These are phyloP conservation scores for Parazoanthus atlanticus DNA, from an alignment of 92 coral and sea anemone genomes.

Conservation along the genomic window DNA sequence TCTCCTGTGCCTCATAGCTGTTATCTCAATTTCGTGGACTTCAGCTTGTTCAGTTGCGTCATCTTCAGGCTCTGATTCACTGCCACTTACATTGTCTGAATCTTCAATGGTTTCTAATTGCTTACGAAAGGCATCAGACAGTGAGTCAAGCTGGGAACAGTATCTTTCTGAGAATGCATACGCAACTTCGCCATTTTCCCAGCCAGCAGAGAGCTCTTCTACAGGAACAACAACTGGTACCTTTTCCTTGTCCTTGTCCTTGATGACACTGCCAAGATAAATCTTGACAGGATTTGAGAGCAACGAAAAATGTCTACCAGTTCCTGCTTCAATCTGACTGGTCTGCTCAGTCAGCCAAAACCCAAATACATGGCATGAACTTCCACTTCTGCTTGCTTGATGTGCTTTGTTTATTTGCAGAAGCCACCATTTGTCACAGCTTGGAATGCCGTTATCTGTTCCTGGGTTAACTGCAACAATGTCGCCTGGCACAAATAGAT, in stretches of 20 bases:
- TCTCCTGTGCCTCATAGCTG: conserved; percentile 57
- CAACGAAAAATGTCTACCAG: conserved; percentile 47
- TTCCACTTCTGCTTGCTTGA: conserved; percentile 14
- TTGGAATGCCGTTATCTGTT: conserved; percentile 62
- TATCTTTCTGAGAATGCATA: conserved; percentile 63
- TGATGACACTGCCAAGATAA: conserved; percentile 68
- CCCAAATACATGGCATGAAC: conserved; percentile 71
- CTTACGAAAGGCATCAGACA: conserved; percentile 49
- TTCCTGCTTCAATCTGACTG: conserved; percentile 1
- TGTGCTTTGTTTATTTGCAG: conserved; percentile 57
- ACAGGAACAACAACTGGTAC: conserved; percentile 63
- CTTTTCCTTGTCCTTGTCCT: conserved; percentile 49
- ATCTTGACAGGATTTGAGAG: conserved; percentile 59
- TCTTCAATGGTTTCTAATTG: conserved; percentile 5
- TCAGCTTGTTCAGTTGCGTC: conserved; percentile 35
- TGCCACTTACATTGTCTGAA: conserved; percentile 13
- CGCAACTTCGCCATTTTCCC: conserved; percentile 56
- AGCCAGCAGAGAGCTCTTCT: conserved; percentile 62
- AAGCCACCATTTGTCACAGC: conserved; percentile 76
- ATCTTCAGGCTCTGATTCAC: conserved; percentile 44
- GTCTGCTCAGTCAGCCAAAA: conserved; percentile 65
- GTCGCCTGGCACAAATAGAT: conserved; percentile 66
- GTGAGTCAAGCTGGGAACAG: conserved; percentile 49
- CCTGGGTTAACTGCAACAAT: conserved; percentile 75
- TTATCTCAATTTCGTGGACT: conserved; percentile 57